These are phyloP conservation scores for Harmothoe impar DNA, from an alignment of 2,888 invertebrate species.

Conservation along the genomic window DNA sequence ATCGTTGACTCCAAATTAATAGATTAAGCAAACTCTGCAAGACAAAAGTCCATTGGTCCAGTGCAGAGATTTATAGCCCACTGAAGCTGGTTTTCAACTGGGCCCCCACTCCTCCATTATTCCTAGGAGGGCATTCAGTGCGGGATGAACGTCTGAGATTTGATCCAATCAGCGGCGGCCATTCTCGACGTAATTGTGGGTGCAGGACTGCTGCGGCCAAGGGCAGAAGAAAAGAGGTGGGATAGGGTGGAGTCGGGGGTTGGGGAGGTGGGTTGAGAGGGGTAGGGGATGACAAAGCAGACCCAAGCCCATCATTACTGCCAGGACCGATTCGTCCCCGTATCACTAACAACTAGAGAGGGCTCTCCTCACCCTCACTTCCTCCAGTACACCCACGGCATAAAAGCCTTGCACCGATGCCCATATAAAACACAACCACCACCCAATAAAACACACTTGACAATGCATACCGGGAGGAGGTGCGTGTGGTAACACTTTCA, in stretches of 20 bases:
- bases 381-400: not conserved
- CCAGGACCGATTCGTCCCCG: not conserved
- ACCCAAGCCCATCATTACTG: constrained; percentile 38
- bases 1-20: constrained; percentile 54
- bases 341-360: constrained; percentile 33
- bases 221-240: constrained; percentile 3
- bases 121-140: constrained; percentile 44
- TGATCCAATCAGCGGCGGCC: constrained; percentile 53
- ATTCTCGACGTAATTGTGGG: constrained; percentile 56
- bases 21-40: constrained; percentile 35
- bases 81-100: constrained; percentile 50
- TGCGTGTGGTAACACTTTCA: too few species aligned
- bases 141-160: constrained; percentile 50
- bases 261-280: not conserved
- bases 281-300: constrained; percentile 46
- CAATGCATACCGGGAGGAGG: not conserved
- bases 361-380: not conserved
- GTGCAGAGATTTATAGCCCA: constrained; percentile 43
- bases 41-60: constrained; percentile 57
- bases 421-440: not conserved
- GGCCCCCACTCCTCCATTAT: constrained; percentile 47
- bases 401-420: not conserved
- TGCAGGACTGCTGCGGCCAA: constrained; percentile 35
- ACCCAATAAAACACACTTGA: not conserved
- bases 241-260: not conserved